phyloP scores from a whole-genome alignment of 2,888 invertebrate species.

The Papilio demoleus region DNA sequence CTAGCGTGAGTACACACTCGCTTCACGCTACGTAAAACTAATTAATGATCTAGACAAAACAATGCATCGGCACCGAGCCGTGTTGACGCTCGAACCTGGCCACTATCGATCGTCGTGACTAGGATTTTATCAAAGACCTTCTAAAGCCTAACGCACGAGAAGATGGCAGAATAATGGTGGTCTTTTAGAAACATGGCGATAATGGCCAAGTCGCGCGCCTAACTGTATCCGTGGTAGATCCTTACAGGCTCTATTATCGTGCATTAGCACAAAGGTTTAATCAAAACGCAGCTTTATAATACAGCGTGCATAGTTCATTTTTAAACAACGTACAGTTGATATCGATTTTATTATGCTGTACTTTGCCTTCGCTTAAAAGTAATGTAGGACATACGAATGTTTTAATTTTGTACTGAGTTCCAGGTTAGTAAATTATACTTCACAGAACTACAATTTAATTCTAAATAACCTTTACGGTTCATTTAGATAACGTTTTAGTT shows the following conservation, averaged over 20 bases:
- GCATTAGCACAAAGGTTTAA: not conserved
- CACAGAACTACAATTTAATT: not conserved
- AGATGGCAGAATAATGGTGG: slow-evolving; percentile 7
- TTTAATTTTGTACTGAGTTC: not conserved
- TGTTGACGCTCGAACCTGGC: slow-evolving; percentile 13
- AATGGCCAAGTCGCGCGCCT: slow-evolving; percentile 28
- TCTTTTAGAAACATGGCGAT: slow-evolving; percentile 32
- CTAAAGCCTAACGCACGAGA: not conserved
- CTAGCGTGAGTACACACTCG: slow-evolving; percentile 65
- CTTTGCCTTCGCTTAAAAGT: slow-evolving; percentile 27
- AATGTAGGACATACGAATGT: slow-evolving; percentile 15
- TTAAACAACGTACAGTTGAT: slow-evolving; percentile 23
- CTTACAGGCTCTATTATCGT: slow-evolving; percentile 1
- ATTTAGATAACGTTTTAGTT: not conserved
- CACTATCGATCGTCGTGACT: slow-evolving; percentile 35
- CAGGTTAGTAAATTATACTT: slow-evolving; percentile 4
- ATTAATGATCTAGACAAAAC: slow-evolving; percentile 43
- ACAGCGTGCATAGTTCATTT: slow-evolving; percentile 9
- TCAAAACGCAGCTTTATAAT: slow-evolving; percentile 3
- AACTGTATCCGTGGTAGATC: not conserved
- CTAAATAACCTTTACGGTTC: not conserved
- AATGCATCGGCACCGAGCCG: slow-evolving; percentile 34
- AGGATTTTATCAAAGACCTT: not conserved
- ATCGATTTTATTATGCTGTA: slow-evolving; percentile 36
- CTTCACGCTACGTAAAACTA: slow-evolving; percentile 44